Evolutionary conservation across 2,888 invertebrate genomes (phyloP), one percentile per base, ranked within the genome.

Genomic region (Tetranychus truncatus): DNA sequence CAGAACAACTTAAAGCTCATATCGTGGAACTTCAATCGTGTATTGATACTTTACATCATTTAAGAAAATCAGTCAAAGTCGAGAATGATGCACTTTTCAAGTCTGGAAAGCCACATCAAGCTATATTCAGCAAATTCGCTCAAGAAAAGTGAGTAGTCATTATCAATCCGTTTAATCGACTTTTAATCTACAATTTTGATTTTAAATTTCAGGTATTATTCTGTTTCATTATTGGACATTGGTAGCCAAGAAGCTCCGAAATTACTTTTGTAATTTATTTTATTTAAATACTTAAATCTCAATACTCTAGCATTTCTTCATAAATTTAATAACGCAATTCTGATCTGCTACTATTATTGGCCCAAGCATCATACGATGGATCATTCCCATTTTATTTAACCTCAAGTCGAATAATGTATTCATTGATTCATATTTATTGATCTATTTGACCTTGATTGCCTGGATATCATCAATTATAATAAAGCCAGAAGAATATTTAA

Each of bases 81-180:
- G 55, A 55, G 15, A 55, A 55, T 15, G 55, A 55, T 55, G 55
- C 55, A 15, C 55, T 55, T 55, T 74, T 67, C 34, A 74, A 76
- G 11, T 24, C 18, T 11, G 69, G 71, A 66, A 76, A 77, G 21
- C 75, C 71, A 34, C 77, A 77, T 44, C 75, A 77, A 72, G 77
- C 76, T 18, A 77, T 77, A 45, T 76, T 74, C 66, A 55, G 65
- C 7, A 77, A 76, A 76, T 77, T 67, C 44, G 24, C 55, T 55
- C 20, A 15, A 20, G 66, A 75, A 65, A 76, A 76, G 74, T 76
- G 18, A 71, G 74, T 74, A 55, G 2, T 15, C 55, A 0, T 15
- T 55, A 0, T 0, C 55, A 55, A 55, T 55, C 55, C 2, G 7
- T 15, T 34, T 3, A 34, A 5, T 15, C 7, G 55, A 5, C 55